Percentiles rank a stretch among this genome's conserved stretches.
Evolutionary conservation across 2,888 invertebrate genomes (phyloP).

Genomic region (Resseliella maxima): DNA sequence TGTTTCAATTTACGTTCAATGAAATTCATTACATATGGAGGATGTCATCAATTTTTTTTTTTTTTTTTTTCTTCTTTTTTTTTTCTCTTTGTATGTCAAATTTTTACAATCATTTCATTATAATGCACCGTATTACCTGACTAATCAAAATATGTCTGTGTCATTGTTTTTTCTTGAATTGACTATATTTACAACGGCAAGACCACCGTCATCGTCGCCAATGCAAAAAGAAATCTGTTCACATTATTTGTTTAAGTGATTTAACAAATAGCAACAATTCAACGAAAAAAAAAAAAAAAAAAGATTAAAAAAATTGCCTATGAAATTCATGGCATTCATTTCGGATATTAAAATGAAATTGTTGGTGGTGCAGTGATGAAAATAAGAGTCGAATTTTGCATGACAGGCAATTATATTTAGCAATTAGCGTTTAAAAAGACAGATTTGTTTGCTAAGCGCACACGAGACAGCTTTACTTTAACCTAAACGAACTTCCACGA

Average conservation of each 20-base stretch:
- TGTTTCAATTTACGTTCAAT: too few relatives aligned
- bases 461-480: background rate
- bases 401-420: conserved; percentile 18
- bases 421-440: conserved; percentile 1
- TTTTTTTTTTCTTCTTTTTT: background rate
- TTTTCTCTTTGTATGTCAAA: background rate
- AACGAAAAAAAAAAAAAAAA: too few relatives aligned
- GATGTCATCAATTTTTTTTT: background rate
- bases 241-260: background rate
- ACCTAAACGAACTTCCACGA: background rate
- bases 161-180: too few relatives aligned
- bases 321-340: background rate
- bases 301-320: background rate
- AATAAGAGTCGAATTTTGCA: background rate
- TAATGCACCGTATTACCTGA: too few relatives aligned
- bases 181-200: too few relatives aligned
- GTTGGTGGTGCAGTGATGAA: background rate
- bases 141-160: too few relatives aligned
- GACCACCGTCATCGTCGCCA: too few relatives aligned
- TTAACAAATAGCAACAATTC: conserved; percentile 50
- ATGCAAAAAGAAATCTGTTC: background rate
- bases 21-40: too few relatives aligned
- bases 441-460: conserved; percentile 16
- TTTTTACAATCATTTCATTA: too few relatives aligned
- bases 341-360: background rate